Evolutionary conservation across 2,888 invertebrate species (phyloP).

Genomic region (Eremobia ochroleuca): DNA sequence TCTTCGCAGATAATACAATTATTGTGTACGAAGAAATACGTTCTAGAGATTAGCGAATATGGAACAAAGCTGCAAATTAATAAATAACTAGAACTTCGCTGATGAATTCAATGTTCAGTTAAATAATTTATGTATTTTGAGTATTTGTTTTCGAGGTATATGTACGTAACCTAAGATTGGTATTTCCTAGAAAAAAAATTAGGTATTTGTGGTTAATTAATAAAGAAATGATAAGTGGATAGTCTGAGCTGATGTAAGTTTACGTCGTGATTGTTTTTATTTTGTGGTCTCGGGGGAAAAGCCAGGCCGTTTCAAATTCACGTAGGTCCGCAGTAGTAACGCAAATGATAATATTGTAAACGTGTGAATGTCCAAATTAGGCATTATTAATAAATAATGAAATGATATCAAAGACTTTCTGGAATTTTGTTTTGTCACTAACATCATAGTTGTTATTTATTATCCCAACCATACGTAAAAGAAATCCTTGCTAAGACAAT

Average conservation of each 20-base stretch:
- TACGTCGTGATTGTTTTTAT: slow-evolving; percentile 26
- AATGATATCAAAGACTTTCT: not conserved
- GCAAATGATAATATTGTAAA: too few relatives aligned
- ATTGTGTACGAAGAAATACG: not conserved
- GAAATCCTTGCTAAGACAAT: not conserved
- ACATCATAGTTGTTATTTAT: not conserved
- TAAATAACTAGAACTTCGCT: not conserved
- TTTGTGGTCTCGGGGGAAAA: slow-evolving; percentile 5
- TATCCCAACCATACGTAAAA: not conserved
- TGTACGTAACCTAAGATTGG: not conserved
- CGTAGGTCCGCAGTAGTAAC: not conserved
- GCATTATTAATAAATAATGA: not conserved
- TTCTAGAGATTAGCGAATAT: not conserved
- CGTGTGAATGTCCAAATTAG: too few relatives aligned
- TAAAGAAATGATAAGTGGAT: not conserved
- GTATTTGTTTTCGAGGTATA: not conserved
- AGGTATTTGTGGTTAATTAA: not conserved
- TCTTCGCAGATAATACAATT: too few relatives aligned
- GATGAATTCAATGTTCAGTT: not conserved
- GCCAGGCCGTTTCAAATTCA: not conserved
- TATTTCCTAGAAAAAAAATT: not conserved
- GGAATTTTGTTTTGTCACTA: not conserved
- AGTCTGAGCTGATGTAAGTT: not conserved
- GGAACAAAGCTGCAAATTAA: not conserved
- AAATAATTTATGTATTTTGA: not conserved